Evolutionary conservation across 2,113 vertebrate genomes (phyloP).

Genomic region (Oncorhynchus clarkii): DNA sequence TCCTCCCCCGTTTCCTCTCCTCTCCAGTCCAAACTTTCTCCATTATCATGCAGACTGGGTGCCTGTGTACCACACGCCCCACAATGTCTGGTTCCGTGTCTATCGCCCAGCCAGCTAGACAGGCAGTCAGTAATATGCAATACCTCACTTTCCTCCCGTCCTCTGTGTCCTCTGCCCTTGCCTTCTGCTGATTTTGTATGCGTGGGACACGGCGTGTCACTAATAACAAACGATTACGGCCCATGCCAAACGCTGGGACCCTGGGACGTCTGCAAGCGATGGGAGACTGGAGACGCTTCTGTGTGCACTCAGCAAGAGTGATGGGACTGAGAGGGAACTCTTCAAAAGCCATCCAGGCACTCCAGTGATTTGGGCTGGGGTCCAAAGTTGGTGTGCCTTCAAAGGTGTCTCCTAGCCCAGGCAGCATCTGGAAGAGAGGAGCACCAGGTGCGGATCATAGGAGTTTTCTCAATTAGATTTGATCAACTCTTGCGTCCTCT

Average conservation of each 20-base stretch:
- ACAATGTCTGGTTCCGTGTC: background rate
- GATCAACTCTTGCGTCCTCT: too few relatives aligned
- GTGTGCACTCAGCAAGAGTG: slow-evolving; percentile 23
- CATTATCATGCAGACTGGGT: slow-evolving; percentile 5
- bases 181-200: slow-evolving; percentile 43
- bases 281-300: slow-evolving; percentile 22
- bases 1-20: background rate
- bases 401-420: slow-evolving; percentile 28
- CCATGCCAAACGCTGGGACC: background rate
- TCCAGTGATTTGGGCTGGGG: slow-evolving; percentile 20
- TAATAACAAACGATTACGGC: slow-evolving; percentile 35
- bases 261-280: background rate
- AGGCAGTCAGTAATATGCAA: background rate
- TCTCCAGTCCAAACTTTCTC: background rate
- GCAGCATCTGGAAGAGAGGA: slow-evolving; percentile 16
- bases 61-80: background rate
- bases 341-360: slow-evolving; percentile 9
- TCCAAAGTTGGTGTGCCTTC: slow-evolving; percentile 31
- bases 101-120: too few relatives aligned
- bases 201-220: slow-evolving; percentile 25
- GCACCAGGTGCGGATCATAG: slow-evolving; percentile 42
- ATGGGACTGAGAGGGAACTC: slow-evolving; percentile 22
- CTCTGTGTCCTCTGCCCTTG: slow-evolving; percentile 29
- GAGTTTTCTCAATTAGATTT: background rate
- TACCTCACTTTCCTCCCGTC: background rate